Conservation (phyloP, 1,140 invertebrate species). For the Meloidogyne hapla region DNA sequence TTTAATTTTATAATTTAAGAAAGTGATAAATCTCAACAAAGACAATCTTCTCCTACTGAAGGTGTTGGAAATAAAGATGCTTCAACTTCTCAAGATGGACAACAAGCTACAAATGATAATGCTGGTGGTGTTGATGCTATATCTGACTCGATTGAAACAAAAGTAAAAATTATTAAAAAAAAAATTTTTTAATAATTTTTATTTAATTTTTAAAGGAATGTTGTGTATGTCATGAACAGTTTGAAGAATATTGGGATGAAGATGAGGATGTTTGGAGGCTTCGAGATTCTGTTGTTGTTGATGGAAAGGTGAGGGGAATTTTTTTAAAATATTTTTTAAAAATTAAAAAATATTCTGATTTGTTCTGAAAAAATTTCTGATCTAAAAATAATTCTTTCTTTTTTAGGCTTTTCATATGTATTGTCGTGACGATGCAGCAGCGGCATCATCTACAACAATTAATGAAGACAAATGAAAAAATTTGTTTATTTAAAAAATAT, state of each 20-base stretch:
- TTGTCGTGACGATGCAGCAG: constrained; percentile 20
- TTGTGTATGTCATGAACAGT: constrained; percentile 56
- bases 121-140: constrained; percentile 3
- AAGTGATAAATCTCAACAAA: constrained; percentile 13
- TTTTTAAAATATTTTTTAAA: too few relatives aligned
- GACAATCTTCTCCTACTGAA: constrained; percentile 1
- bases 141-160: constrained; percentile 12
- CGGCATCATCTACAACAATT: neutral
- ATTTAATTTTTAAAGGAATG: constrained; percentile 40
- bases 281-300: constrained; percentile 40
- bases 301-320: constrained; percentile 42
- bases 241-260: constrained; percentile 60
- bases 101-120: constrained; percentile 18
- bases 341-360: too few relatives aligned
- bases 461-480: neutral
- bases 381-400: neutral
- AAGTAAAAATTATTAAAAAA: neutral
- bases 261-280: constrained; percentile 58
- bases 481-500: neutral
- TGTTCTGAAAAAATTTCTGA: neutral
- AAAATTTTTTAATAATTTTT: neutral
- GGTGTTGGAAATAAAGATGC: neutral
- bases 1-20: constrained; percentile 2
- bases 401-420: constrained; percentile 24
- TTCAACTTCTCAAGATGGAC: neutral